Percentiles rank a stretch among this genome's conserved stretches.
Evolutionary conservation across 2,888 invertebrate genomes (phyloP).

Genomic region (Mimachlamys varia): DNA sequence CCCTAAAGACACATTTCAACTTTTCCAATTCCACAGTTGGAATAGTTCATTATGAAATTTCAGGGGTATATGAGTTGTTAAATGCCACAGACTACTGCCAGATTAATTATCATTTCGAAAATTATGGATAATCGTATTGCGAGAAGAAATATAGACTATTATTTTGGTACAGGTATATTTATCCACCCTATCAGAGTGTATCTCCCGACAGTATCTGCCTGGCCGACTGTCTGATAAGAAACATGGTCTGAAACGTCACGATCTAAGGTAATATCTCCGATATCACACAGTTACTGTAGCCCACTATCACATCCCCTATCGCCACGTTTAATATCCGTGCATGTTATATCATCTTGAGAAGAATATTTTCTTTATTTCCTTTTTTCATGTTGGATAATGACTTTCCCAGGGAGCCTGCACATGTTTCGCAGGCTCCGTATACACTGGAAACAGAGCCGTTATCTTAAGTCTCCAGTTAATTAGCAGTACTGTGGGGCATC

Average conservation of each 20-base stretch:
- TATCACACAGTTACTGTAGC: background rate
- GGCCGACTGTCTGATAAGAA: background rate
- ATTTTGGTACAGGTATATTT: background rate
- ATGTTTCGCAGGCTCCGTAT: background rate
- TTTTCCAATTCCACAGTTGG: no score
- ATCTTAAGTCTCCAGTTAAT: constrained; percentile 6
- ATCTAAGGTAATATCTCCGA: background rate
- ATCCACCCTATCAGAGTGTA: background rate
- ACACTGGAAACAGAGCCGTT: background rate
- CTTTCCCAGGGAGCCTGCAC: background rate
- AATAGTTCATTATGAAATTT: no score
- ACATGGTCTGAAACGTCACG: background rate
- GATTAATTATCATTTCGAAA: no score
- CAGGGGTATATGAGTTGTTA: no score
- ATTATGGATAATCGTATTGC: no score
- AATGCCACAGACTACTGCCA: no score
- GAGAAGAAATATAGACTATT: background rate
- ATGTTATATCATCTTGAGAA: background rate
- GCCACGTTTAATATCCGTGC: background rate
- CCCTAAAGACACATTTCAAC: no score
- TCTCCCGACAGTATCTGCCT: background rate
- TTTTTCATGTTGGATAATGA: background rate
- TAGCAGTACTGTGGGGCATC: background rate
- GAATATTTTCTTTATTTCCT: constrained; percentile 17
- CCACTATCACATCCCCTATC: background rate